Evolutionary conservation across 2,888 invertebrate genomes (phyloP), one percentile per base, ranked within the genome.

Genomic region (Trachelus iudaicus): DNA sequence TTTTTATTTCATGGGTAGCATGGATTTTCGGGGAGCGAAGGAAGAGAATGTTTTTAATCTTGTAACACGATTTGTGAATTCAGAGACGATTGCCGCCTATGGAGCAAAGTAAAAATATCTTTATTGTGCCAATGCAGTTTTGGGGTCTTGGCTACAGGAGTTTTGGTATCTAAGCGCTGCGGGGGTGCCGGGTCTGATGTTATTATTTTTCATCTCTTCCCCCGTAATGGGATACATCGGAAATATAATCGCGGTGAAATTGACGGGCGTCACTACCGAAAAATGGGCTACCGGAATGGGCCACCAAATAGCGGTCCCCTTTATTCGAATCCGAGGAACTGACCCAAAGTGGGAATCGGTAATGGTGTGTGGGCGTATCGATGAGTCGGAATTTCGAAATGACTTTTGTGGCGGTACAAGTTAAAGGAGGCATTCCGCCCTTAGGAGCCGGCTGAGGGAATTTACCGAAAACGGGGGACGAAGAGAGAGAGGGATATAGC

Each of bases 211-310:
- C 11, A 3, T 35, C 23, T 13, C 35, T 30, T 13, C 35, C 34
- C 74, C 23, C 0, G 56, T 23, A 56, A 56, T 56, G 23, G 56
- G 56, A 23, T 40, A 40, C 40, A 34, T n/a, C 37, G 74, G 74
- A 0, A 37, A 74, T 74, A 37, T 74, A 74, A 74, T 74, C 37
- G 74, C 35, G 74, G 34, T 23, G 23, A 37, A 74, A 74, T 74
- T 74, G 34, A 35, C 74, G 34, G n/a, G n/a, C 74, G 74, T 74
- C 74, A 74, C 74, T 74, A 74, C 74, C 74, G 74, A 74, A 74
- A 74, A 74, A 74, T 74, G 74, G 74, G 74, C 74, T 74, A 74
- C 74, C 35, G 74, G 34, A 35, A 74, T 34, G 74, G 34, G 31
- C 74, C 34, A 12, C 23, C 56, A 56, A 23, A 56, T 23, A 56